phyloP scores from a whole-genome alignment of 2,888 invertebrate genomes.

The Lydus trimaculatus region DNA sequence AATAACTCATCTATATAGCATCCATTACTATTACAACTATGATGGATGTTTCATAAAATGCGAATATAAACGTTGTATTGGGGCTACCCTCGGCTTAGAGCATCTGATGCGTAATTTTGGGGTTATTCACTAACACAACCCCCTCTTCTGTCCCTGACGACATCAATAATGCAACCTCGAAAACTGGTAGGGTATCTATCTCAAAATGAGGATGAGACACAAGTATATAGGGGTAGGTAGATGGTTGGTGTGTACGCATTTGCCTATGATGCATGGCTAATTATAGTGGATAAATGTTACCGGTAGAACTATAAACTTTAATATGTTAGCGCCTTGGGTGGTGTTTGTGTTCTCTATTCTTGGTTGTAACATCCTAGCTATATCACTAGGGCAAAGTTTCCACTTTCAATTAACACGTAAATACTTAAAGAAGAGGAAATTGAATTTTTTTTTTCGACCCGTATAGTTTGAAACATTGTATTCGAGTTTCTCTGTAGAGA shows the following conservation, averaged over 20 bases:
- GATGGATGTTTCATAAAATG: constrained; percentile 40
- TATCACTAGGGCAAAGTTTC: neutral
- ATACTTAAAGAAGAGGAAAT: neutral
- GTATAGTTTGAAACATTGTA: constrained; percentile 77
- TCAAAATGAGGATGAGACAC: neutral
- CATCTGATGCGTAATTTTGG: constrained; percentile 37
- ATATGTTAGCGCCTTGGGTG: constrained; percentile 45
- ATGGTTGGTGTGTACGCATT: constrained; percentile 41
- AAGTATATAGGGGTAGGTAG: constrained; percentile 20
- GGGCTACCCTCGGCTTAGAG: constrained; percentile 19
- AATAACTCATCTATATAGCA: neutral
- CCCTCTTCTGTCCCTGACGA: constrained; percentile 43
- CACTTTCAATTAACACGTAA: neutral
- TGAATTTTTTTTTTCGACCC: constrained; percentile 61
- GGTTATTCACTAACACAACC: constrained; percentile 38
- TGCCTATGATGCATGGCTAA: constrained; percentile 51
- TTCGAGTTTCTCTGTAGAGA: constrained; percentile 74
- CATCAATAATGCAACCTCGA: constrained; percentile 46
- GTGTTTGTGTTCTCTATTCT: constrained; percentile 38
- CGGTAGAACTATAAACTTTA: constrained; percentile 48
- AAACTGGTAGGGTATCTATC: neutral
- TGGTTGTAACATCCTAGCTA: neutral
- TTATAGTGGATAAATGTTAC: constrained; percentile 50
- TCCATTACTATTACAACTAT: constrained; percentile 10
- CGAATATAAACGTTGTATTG: constrained; percentile 38